A percentile compares a stretch with the other conserved stretches of the same genome.
These are phyloP conservation scores for Thecocarcelia acutangulata DNA, from an alignment of 2,888 invertebrate species.

Conservation along the genomic window DNA sequence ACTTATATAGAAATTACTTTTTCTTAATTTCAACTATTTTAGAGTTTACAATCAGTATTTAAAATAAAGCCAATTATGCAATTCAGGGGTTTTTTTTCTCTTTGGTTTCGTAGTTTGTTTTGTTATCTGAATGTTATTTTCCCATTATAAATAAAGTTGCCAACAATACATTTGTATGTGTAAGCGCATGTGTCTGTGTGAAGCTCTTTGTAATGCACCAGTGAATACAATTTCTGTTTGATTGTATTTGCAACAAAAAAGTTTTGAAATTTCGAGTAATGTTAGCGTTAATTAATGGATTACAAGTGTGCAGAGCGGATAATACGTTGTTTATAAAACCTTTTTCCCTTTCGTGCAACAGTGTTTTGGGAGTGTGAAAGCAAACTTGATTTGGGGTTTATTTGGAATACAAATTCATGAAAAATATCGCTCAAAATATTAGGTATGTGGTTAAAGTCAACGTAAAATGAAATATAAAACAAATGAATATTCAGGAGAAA, in stretches of 20 bases:
- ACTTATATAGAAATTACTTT: not conserved
- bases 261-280: constrained; percentile 2
- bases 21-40: constrained; percentile 13
- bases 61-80: constrained; percentile 52
- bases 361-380: not conserved
- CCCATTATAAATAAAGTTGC: constrained; percentile 16
- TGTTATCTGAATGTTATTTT: constrained; percentile 34
- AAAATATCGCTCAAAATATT: no score
- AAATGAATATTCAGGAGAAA: no score
- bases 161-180: not conserved
- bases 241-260: constrained; percentile 22
- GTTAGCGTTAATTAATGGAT: constrained; percentile 54
- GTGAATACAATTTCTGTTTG: not conserved
- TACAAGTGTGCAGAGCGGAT: constrained; percentile 36
- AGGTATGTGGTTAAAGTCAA: no score
- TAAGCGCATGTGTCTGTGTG: not conserved
- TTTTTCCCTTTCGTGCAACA: not conserved
- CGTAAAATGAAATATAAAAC: no score
- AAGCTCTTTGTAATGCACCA: no score
- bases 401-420: no score
- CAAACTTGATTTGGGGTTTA: no score
- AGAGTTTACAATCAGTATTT: constrained; percentile 29
- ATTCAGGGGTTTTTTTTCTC: constrained; percentile 3
- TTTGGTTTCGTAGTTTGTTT: constrained; percentile 2
- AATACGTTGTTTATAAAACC: not conserved